Evolutionary conservation across 2,888 invertebrate genomes (phyloP).

Genomic region (Eupithecia subfuscata): DNA sequence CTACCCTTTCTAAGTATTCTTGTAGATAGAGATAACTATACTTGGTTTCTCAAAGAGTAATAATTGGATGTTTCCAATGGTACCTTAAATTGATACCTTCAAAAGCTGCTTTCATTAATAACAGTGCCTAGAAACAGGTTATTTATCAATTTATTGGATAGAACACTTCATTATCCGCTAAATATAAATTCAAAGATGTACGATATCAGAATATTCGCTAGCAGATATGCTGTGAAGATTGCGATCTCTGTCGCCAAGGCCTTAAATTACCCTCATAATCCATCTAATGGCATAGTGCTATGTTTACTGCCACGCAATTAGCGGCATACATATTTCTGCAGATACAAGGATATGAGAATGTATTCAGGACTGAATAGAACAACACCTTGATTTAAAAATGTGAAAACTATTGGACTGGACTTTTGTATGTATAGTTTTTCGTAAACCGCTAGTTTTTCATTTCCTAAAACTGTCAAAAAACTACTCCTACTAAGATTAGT

Average conservation of each 20-base stretch:
- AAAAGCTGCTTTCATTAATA: neutral
- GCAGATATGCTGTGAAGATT: neutral
- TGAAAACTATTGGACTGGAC: no score
- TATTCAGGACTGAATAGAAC: slow-evolving; percentile 10
- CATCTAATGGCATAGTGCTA: slow-evolving; percentile 36
- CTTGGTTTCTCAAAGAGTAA: neutral
- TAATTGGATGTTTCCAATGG: neutral
- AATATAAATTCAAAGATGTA: neutral
- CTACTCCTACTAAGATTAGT: no score
- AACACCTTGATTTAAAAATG: neutral
- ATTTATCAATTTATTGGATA: neutral
- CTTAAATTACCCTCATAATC: slow-evolving; percentile 36
- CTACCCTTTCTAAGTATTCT: neutral
- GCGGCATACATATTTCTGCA: slow-evolving; percentile 36
- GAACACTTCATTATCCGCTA: neutral
- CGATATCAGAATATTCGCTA: neutral
- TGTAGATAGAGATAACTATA: neutral
- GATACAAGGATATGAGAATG: slow-evolving; percentile 22
- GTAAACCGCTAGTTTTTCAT: no score
- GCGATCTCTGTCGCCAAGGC: slow-evolving; percentile 12
- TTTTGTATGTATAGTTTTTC: no score
- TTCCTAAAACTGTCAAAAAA: no score
- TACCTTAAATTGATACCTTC: neutral
- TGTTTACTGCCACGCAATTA: slow-evolving; percentile 37
- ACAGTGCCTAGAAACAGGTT: neutral